Percentiles rank a stretch among this genome's conserved stretches.
Conservation (phyloP, 1,140 invertebrate species). For the Triops longicaudatus region DNA sequence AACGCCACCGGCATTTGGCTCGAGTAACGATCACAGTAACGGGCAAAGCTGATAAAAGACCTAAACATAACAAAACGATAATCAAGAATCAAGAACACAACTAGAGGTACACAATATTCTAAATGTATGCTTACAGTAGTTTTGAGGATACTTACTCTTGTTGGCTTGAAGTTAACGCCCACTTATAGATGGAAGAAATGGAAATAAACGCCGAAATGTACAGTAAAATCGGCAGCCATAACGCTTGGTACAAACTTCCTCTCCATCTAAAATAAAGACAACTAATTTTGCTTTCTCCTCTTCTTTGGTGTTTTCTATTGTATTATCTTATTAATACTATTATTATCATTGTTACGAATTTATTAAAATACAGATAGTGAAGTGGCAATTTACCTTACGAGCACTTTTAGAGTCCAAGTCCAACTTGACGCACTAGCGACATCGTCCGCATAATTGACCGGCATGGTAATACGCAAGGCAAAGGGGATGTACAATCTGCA, state of each 20-base stretch:
- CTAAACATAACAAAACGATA: neutral
- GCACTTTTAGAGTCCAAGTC: neutral
- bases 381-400: neutral
- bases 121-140: neutral
- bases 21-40: conserved; percentile 21
- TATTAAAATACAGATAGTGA: too few relatives aligned
- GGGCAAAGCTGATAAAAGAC: conserved; percentile 17
- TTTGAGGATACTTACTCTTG: conserved; percentile 2
- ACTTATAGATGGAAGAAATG: conserved; percentile 23
- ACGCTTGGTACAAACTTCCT: conserved; percentile 24
- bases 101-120: too few relatives aligned
- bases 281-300: too few relatives aligned
- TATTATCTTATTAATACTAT: too few relatives aligned
- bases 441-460: neutral
- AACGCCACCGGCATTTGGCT: conserved; percentile 24
- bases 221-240: conserved; percentile 23
- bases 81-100: too few relatives aligned
- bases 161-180: neutral
- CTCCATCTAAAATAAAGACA: conserved; percentile 14
- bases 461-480: neutral
- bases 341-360: too few relatives aligned
- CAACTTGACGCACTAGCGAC: neutral
- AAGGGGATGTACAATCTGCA: too few relatives aligned
- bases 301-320: too few relatives aligned
- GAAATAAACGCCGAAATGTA: conserved; percentile 19